Evolutionary conservation across 2,888 invertebrate genomes (phyloP), one percentile per base, ranked within the genome.

Genomic region (Laspeyria flexula): DNA sequence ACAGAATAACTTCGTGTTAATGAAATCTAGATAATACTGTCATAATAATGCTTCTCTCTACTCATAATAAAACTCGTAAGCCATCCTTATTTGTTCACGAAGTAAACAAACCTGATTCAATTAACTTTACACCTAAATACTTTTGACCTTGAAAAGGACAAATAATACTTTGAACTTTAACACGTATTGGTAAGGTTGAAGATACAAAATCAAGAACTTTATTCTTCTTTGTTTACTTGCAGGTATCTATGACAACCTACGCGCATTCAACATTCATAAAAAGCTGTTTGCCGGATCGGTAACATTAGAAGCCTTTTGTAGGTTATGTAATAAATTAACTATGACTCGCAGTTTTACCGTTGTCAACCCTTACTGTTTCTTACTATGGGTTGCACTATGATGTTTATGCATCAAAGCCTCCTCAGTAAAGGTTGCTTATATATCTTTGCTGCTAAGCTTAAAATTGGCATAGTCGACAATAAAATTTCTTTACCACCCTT

Each of bases 201-300:
- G 6, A 23, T 52, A 15, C 16, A 0, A 21, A 11, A 18, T n/a
- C 1, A 11, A 34, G 15, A 27, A 43, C 35, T 66, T 35, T 25
- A 7, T 18, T 18, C 5, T 18, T 18, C 25, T 25, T 69, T 80
- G 77, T 81, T 77, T 70, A 56, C 21, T 50, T 34, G 30, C 37
- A 44, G 23, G 74, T 78, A 31, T 53, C 75, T 52, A 76, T 75
- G 71, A 71, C 60, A 75, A 81, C 76, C 58, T n/a, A 55, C 38
- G 35, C 49, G 55, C 29, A 47, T 62, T 65, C 64, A 65, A 57
- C 63, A 43, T 45, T 43, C 49, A 64, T 70, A 65, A 68, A 67
- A 65, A 30, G 37, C 49, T 50, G 40, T 52, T 49, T 60, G 55
- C 56, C 54, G 60, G 52, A 31, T 39, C 30, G 37, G 31, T 47